A percentile compares a stretch with the other conserved stretches of the same genome.
These are phyloP conservation scores for Cylindroiulus punctatus DNA, from an alignment of 2,888 invertebrate genomes.

Conservation along the genomic window DNA sequence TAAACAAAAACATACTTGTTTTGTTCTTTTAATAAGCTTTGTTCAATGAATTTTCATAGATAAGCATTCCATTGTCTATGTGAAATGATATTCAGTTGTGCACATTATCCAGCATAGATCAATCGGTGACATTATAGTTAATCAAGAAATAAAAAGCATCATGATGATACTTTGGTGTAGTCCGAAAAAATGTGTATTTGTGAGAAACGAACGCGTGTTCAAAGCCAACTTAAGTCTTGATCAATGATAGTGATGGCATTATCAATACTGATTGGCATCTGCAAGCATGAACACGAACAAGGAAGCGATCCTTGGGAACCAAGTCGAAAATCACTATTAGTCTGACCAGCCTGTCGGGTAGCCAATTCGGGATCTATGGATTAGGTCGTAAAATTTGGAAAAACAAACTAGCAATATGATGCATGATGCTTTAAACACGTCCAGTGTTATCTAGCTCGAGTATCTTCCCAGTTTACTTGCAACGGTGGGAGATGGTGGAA, in stretches of 20 bases:
- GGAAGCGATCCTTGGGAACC: conserved; percentile 25
- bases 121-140: neutral
- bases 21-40: neutral
- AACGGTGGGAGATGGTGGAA: neutral
- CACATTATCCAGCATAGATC: neutral
- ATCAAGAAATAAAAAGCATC: neutral
- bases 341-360: neutral
- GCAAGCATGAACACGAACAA: conserved; percentile 41
- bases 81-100: neutral
- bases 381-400: neutral
- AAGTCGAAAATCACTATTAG: neutral
- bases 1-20: conserved; percentile 4
- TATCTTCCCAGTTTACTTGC: conserved; percentile 7
- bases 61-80: neutral
- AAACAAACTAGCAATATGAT: neutral
- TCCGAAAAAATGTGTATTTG: neutral
- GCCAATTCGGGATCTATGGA: conserved; percentile 22
- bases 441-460: neutral
- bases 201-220: conserved; percentile 12
- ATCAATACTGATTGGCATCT: conserved; percentile 45
- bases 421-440: neutral
- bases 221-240: conserved; percentile 10
- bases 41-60: neutral
- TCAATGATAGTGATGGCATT: conserved; percentile 23
- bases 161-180: neutral